phyloP scores from a whole-genome alignment of 2,888 invertebrate species.

The Scaptomyza reducta region DNA sequence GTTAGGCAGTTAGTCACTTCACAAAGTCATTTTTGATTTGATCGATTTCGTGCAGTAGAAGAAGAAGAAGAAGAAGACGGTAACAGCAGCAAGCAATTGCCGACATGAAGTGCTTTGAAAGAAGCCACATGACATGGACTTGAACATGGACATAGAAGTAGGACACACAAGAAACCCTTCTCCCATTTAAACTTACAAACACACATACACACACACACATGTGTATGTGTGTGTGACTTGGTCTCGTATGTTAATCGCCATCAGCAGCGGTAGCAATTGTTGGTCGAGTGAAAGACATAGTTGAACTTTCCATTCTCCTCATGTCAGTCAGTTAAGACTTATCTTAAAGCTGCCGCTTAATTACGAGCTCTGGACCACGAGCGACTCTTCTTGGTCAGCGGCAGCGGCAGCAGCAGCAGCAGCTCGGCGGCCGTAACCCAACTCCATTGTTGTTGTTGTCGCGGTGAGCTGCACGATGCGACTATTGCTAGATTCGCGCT shows the following conservation, averaged over 20 bases:
- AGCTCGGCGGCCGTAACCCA: not conserved
- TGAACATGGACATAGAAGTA: slow-evolving; percentile 70
- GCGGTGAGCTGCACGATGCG: slow-evolving; percentile 54
- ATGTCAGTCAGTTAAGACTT: slow-evolving; percentile 62
- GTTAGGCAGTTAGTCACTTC: slow-evolving; percentile 77
- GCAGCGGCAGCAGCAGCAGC: slow-evolving; percentile 3
- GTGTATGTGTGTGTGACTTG: slow-evolving; percentile 46
- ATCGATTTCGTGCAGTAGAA: slow-evolving; percentile 79
- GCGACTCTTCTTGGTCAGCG: slow-evolving; percentile 37
- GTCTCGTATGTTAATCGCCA: slow-evolving; percentile 70
- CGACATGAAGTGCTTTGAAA: slow-evolving; percentile 61
- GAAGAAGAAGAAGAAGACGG: slow-evolving; percentile 11
- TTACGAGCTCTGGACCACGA: slow-evolving; percentile 50
- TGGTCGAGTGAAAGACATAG: slow-evolving; percentile 68
- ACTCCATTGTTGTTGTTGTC: slow-evolving; percentile 33
- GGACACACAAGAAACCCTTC: slow-evolving; percentile 69
- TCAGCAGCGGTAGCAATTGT: slow-evolving; percentile 24
- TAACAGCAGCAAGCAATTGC: slow-evolving; percentile 21
- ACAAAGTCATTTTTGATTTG: slow-evolving; percentile 81
- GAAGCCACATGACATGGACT: slow-evolving; percentile 73
- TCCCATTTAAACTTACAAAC: slow-evolving; percentile 44
- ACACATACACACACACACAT: slow-evolving; percentile 8
- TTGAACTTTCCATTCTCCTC: slow-evolving; percentile 70
- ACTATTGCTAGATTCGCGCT: slow-evolving; percentile 62
- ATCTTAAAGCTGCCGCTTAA: slow-evolving; percentile 65